phyloP scores from a whole-genome alignment of 2,113 vertebrate genomes.

The Oreamnos americanus region DNA sequence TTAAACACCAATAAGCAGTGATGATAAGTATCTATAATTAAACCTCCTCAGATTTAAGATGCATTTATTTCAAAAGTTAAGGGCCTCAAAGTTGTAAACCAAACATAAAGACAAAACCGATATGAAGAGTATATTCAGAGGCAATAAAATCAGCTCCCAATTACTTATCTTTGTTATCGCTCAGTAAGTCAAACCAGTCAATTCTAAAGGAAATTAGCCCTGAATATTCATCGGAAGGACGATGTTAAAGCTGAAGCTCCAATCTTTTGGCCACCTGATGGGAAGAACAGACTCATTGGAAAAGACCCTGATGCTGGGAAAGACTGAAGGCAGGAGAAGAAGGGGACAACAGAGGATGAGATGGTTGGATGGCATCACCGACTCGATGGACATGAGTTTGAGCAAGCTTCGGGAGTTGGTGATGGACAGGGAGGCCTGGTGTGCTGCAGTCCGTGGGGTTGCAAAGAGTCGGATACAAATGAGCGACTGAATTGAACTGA shows the following conservation, averaged over 20 bases:
- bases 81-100: neutral
- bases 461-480: accelerated
- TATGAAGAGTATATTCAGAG: neutral
- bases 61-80: neutral
- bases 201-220: neutral
- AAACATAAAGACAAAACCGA: neutral
- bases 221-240: neutral
- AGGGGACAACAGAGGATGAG: neutral
- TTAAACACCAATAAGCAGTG: neutral
- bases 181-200: neutral
- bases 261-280: neutral
- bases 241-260: neutral
- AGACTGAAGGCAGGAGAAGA: neutral
- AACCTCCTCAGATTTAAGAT: constrained; percentile 17
- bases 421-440: neutral
- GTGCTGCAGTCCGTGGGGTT: neutral
- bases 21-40: neutral
- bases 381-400: neutral
- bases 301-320: neutral
- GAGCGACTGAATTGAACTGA: neutral
- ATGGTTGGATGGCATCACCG: neutral
- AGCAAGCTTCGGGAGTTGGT: neutral
- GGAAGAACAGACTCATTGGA: neutral
- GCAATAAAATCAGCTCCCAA: neutral
- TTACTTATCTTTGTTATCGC: neutral